phyloP scores from a whole-genome alignment of 2,113 vertebrate species.

The Phalacrocorax carbo region DNA sequence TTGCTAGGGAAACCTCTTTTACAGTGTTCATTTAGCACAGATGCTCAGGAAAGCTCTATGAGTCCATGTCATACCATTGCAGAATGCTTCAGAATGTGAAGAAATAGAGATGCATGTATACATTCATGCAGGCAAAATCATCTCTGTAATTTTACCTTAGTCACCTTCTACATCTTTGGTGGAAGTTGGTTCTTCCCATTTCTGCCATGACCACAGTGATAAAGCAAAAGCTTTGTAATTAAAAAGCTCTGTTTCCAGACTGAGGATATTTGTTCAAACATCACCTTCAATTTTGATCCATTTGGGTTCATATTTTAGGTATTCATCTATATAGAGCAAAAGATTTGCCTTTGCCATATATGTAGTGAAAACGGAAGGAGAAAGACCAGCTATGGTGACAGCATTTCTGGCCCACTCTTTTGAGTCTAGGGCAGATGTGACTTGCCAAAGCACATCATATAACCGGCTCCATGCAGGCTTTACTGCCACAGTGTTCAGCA shows the following conservation, averaged over 20 bases:
- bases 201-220: not conserved
- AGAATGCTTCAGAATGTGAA: not conserved
- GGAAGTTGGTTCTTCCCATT: not conserved
- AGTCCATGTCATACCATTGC: constrained; percentile 21
- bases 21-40: constrained; percentile 45
- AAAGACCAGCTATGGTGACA: not conserved
- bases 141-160: not conserved
- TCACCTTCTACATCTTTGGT: not conserved
- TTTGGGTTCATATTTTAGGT: not conserved
- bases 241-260: not conserved
- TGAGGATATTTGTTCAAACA: not conserved
- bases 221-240: not conserved
- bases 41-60: constrained; percentile 46
- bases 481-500: not conserved
- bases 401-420: not conserved
- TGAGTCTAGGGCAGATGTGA: not conserved
- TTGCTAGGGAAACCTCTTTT: constrained; percentile 70
- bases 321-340: not conserved
- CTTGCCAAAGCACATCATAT: not conserved
- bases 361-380: not conserved
- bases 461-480: not conserved
- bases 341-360: not conserved
- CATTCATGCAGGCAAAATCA: not conserved
- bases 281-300: not conserved
- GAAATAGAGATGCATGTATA: not conserved